Evolutionary conservation across 2,797 vertebrate genomes (phyloP).

Genomic region (Echeneis naucrates): DNA sequence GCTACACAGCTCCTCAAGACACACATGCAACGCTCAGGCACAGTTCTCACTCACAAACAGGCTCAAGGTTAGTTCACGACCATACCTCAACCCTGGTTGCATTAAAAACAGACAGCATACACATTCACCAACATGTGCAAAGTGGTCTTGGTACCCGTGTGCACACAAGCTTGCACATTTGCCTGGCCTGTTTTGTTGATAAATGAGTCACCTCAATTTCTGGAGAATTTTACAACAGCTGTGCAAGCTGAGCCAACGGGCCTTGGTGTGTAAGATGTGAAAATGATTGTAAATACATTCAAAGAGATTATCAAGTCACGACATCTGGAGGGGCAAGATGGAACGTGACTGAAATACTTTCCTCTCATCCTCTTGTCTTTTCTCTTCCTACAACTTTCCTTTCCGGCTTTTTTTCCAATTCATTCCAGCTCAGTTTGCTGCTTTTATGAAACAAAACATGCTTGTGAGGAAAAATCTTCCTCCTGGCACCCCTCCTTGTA

Average conservation of each 20-base stretch:
- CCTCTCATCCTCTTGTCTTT: slow-evolving; percentile 75
- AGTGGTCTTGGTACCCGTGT: slow-evolving; percentile 11
- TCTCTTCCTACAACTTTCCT: slow-evolving; percentile 76
- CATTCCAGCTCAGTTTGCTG: slow-evolving; percentile 98
- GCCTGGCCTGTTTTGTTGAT: slow-evolving; percentile 34
- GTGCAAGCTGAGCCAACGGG: slow-evolving; percentile 6
- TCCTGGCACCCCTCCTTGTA: slow-evolving; percentile 96
- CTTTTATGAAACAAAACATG: slow-evolving; percentile 99
- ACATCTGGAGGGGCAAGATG: slow-evolving; percentile 64
- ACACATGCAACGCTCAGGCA: slow-evolving; percentile 90
- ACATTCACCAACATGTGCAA: background rate
- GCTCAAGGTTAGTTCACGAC: slow-evolving; percentile 89
- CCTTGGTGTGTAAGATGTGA: slow-evolving; percentile 20
- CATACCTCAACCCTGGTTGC: background rate
- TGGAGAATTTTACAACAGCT: slow-evolving; percentile 20
- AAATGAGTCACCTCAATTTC: slow-evolving; percentile 35
- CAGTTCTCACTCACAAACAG: slow-evolving; percentile 92
- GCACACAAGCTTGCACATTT: slow-evolving; percentile 26
- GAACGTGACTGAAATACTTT: slow-evolving; percentile 78
- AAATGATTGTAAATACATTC: slow-evolving; percentile 28
- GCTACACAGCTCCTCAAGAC: slow-evolving; percentile 93
- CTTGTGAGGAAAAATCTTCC: slow-evolving; percentile 99
- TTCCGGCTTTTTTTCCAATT: slow-evolving; percentile 82
- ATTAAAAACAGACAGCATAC: slow-evolving; percentile 12
- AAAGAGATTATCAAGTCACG: slow-evolving; percentile 46